phyloP scores from a whole-genome alignment of 2,888 invertebrate species.

The Sarcophaga carnaria region DNA sequence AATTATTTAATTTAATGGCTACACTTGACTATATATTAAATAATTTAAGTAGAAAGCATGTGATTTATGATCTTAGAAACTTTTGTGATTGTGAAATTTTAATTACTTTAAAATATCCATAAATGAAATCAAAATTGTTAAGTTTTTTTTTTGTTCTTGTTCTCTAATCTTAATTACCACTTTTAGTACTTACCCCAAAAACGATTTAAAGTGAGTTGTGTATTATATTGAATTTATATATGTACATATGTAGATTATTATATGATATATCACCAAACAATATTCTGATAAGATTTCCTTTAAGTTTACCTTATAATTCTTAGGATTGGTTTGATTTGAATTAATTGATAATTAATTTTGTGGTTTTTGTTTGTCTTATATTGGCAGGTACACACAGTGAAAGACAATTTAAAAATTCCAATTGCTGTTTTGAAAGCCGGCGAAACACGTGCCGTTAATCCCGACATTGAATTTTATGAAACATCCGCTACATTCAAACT shows the following conservation, averaged over 20 bases:
- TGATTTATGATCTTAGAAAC: conserved; percentile 11
- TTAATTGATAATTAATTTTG: conserved; percentile 6
- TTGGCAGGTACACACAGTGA: conserved; percentile 80
- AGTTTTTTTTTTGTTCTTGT: not conserved
- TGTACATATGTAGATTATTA: too few species aligned
- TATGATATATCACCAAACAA: not conserved
- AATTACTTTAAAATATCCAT: conserved; percentile 15
- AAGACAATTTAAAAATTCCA: conserved; percentile 90
- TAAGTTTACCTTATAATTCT: not conserved
- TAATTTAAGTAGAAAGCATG: not conserved
- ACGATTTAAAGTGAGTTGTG: too few species aligned
- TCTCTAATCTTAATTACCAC: conserved; percentile 6
- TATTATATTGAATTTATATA: too few species aligned
- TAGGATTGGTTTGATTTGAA: conserved; percentile 4
- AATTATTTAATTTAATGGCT: too few species aligned
- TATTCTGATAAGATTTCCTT: not conserved
- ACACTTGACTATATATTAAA: too few species aligned
- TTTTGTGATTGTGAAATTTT: conserved; percentile 11
- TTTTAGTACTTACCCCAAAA: too few species aligned
- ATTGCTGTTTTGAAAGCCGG: conserved; percentile 92
- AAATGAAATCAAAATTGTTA: conserved; percentile 15
- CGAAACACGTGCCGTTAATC: conserved; percentile 88
- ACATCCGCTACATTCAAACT: conserved; percentile 92
- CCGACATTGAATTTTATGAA: conserved; percentile 93
- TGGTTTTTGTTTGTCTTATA: conserved; percentile 52